A percentile compares a stretch with the other conserved stretches of the same genome.
Evolutionary conservation across 2,113 vertebrate species (phyloP).

Genomic region (Bambusicola thoracicus): DNA sequence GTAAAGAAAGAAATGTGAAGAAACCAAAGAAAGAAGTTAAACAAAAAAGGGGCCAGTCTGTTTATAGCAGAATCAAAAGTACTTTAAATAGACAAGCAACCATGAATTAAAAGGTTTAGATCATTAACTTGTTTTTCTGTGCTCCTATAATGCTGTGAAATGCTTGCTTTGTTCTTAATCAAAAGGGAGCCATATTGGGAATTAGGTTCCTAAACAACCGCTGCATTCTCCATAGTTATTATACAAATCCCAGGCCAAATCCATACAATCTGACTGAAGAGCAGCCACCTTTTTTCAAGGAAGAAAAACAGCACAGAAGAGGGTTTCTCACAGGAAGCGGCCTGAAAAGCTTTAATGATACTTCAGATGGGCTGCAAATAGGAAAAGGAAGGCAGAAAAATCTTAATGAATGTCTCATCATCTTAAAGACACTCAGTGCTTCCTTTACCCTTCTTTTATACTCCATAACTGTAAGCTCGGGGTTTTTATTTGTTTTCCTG

Average conservation of each 20-base stretch:
- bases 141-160: conserved; percentile 88
- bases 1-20: conserved; percentile 72
- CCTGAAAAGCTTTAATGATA: conserved; percentile 87
- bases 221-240: conserved; percentile 81
- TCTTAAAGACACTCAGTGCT: conserved; percentile 79
- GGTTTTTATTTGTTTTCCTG: conserved; percentile 58
- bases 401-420: conserved; percentile 84
- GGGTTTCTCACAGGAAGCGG: conserved; percentile 87
- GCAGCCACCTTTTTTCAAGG: conserved; percentile 84
- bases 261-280: conserved; percentile 74
- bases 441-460: conserved; percentile 49
- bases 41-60: conserved; percentile 76
- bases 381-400: conserved; percentile 75
- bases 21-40: conserved; percentile 76
- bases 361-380: conserved; percentile 81
- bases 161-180: conserved; percentile 85
- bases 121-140: conserved; percentile 89
- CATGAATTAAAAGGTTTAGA: conserved; percentile 90
- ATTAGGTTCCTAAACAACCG: conserved; percentile 85
- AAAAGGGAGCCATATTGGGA: conserved; percentile 84
- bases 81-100: conserved; percentile 81
- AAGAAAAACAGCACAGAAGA: conserved; percentile 79
- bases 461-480: conserved; percentile 40
- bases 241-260: conserved; percentile 84
- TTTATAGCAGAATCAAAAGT: conserved; percentile 83